phyloP scores from a whole-genome alignment of 2,888 invertebrate genomes.

The Marasmarcha lunaedactyla region DNA sequence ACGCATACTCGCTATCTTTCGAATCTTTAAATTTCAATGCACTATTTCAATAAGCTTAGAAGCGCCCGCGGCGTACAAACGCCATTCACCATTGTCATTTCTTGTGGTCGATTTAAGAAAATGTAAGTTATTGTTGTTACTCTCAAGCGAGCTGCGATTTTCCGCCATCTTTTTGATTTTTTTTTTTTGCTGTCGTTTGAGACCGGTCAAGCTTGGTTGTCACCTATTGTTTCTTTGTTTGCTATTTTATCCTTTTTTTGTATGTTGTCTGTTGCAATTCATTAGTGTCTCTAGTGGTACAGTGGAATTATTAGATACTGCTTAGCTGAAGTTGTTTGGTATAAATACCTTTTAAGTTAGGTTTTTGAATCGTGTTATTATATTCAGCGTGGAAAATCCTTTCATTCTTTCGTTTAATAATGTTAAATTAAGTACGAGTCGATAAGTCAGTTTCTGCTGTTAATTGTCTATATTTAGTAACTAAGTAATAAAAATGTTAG shows the following conservation, averaged over 20 bases:
- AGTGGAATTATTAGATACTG: conserved; percentile 5
- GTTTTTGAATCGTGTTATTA: too few relatives aligned
- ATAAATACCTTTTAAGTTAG: too few relatives aligned
- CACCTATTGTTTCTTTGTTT: conserved; percentile 23
- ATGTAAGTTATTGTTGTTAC: conserved; percentile 4
- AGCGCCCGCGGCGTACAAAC: not conserved
- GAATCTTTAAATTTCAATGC: not conserved
- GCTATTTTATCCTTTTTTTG: conserved; percentile 25
- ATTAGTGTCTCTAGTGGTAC: conserved; percentile 21
- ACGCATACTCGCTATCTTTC: too few relatives aligned
- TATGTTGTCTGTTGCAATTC: conserved; percentile 21
- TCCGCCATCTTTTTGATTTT: conserved; percentile 18
- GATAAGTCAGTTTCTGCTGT: too few relatives aligned
- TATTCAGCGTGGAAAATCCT: too few relatives aligned
- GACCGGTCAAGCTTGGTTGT: conserved; percentile 22
- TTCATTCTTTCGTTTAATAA: too few relatives aligned
- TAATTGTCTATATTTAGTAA: too few relatives aligned
- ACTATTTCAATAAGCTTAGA: not conserved
- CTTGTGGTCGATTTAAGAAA: conserved; percentile 4
- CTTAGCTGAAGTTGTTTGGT: conserved; percentile 2
- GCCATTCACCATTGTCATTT: not conserved
- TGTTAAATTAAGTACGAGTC: too few relatives aligned
- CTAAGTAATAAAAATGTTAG: too few relatives aligned
- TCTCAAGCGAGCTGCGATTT: conserved; percentile 8
- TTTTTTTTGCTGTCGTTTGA: conserved; percentile 26